Evolutionary conservation across 2,888 invertebrate species (phyloP).

Genomic region (Cerastis leucographa): DNA sequence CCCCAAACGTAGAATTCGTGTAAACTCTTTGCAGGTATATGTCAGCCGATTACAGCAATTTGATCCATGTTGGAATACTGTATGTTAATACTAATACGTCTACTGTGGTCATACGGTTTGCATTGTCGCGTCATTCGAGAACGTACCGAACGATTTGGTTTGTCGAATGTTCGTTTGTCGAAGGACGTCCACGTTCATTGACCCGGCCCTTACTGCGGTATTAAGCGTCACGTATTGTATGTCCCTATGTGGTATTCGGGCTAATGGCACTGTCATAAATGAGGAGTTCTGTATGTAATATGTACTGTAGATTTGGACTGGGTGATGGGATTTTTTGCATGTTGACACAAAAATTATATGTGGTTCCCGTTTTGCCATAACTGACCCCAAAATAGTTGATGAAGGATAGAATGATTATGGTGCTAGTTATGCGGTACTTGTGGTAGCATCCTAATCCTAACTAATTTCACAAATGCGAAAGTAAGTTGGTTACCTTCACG

Average conservation of each 20-base stretch:
- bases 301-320: background rate
- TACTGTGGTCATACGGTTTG: conserved; percentile 23
- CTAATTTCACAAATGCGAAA: no score
- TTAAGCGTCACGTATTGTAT: conserved; percentile 18
- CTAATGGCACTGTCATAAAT: conserved; percentile 32
- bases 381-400: background rate
- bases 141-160: conserved; percentile 40
- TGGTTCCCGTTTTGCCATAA: background rate
- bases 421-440: background rate
- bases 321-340: conserved; percentile 2
- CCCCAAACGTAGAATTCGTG: no score
- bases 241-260: conserved; percentile 26
- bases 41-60: no score
- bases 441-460: background rate
- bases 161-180: conserved; percentile 10
- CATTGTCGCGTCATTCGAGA: conserved; percentile 28
- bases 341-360: background rate
- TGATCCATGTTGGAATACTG: background rate
- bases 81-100: background rate
- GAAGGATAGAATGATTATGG: background rate
- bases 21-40: no score
- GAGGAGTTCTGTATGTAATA: background rate
- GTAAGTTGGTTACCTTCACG: no score
- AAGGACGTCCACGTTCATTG: conserved; percentile 42
- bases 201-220: conserved; percentile 22